Base-by-base conservation (phyloP, 1,140 invertebrate genomes). In the Ceratosolen solmsi region DNA sequence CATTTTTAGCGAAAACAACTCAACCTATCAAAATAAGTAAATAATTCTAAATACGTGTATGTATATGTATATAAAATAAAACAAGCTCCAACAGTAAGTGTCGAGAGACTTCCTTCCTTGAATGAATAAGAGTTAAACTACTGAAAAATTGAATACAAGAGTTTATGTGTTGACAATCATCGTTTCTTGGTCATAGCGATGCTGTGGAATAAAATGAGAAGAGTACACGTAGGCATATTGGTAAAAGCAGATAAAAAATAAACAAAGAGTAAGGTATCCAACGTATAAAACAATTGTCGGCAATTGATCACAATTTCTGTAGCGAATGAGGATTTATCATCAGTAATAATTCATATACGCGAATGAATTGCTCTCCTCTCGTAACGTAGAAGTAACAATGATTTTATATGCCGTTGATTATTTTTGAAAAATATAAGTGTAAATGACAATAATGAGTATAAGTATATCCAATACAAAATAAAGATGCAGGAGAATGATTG, bases 231-330 rank as follows among this genome's bases (percentile, higher is more conserved):
- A 15, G 3, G 51, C 20, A 22, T 54, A 15, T 17, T 22, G 11
- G 9, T 22, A 15, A 2, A 22, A 15, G 51, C 51, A 15, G 13
- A 22, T 51, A 54, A 2, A 73, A 54, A 22, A 71, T 2, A 71
- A 38, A 22, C 33, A 33, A 68, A 68, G 63, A 68, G 63, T n/a
- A 38, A 68, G 63, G 63, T 68, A 33, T 68, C 36, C 5, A 0
- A 7, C 22, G 58, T 36, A 38, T 65, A 20, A 8, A 72, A 60
- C 30, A 60, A 80, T 80, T 72, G 54, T 27, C 54, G 70, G 78
- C 78, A 80, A 80, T 80, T 80, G 70, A 73, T 80, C 68, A 54
- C 78, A 72, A 80, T 73, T 80, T 80, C 33, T 49, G 72, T 71
- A 71, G 22, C n/a, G 58, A 22, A 20, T n/a, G 30, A 22, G 27